A percentile compares a stretch with the other conserved stretches of the same genome.
Conservation (phyloP, 2,888 invertebrate genomes). For the Tinea trinotella region DNA sequence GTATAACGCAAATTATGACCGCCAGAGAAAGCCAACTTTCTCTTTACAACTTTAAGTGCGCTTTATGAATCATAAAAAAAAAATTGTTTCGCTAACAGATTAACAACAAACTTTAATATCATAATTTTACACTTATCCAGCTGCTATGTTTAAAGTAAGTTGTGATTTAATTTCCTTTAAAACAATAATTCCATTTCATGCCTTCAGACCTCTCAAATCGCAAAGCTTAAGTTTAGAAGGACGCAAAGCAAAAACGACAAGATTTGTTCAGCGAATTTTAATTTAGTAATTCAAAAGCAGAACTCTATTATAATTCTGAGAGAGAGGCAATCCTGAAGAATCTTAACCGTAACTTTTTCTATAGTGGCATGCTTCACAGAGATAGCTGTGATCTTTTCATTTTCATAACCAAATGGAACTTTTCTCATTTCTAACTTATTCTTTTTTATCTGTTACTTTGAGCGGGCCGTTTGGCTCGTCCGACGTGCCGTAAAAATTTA, state of each 20-base stretch:
- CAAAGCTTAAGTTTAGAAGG: too few relatives aligned
- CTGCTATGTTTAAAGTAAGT: too few relatives aligned
- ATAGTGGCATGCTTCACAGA: slow-evolving; percentile 46
- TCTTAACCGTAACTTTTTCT: slow-evolving; percentile 39
- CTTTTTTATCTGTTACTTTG: slow-evolving; percentile 42
- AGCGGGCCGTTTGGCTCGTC: slow-evolving; percentile 21
- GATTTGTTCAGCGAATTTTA: slow-evolving; percentile 51
- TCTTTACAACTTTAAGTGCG: too few relatives aligned
- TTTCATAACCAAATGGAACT: slow-evolving; percentile 63
- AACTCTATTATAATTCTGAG: slow-evolving; percentile 36
- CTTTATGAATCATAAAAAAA: too few relatives aligned
- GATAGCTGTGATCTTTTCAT: slow-evolving; percentile 61
- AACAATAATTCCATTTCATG: too few relatives aligned
- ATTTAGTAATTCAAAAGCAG: slow-evolving; percentile 40
- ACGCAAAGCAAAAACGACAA: slow-evolving; percentile 28
- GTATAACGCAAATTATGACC: too few relatives aligned
- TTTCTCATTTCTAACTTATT: slow-evolving; percentile 58
- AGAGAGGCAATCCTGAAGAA: slow-evolving; percentile 20
- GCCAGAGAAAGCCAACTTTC: too few relatives aligned
- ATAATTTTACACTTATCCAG: too few relatives aligned
- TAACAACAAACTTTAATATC: too few relatives aligned
- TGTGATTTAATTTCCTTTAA: too few relatives aligned
- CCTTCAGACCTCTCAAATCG: too few relatives aligned
- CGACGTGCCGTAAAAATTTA: slow-evolving; percentile 31
- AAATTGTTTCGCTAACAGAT: too few relatives aligned